A percentile compares a stretch with the other conserved stretches of the same genome.
phyloP scores from a whole-genome alignment of 2,113 vertebrate genomes.

The Anhinga anhinga region DNA sequence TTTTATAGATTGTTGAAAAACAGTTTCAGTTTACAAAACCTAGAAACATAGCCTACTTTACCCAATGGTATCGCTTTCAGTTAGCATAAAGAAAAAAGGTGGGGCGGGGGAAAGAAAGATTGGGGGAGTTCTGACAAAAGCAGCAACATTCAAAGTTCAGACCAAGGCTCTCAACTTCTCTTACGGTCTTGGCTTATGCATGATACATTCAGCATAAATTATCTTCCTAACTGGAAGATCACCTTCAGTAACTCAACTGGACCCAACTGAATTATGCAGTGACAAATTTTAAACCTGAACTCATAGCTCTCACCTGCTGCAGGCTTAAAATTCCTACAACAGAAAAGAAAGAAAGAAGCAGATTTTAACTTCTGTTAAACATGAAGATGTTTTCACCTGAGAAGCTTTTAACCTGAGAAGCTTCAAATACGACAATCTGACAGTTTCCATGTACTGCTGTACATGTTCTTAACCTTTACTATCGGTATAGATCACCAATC shows the following conservation, averaged over 20 bases:
- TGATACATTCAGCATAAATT: not conserved
- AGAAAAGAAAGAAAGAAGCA: not conserved
- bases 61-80: not conserved
- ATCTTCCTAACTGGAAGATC: not conserved
- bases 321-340: not conserved
- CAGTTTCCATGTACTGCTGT: not conserved
- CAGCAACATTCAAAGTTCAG: not conserved
- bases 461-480: not conserved
- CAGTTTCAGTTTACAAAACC: not conserved
- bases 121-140: not conserved
- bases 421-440: not conserved
- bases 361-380: not conserved
- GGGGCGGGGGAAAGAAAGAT: not conserved
- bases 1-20: slow-evolving; percentile 1
- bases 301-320: not conserved
- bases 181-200: not conserved
- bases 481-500: not conserved
- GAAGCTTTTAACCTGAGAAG: slow-evolving; percentile 58
- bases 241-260: not conserved
- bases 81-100: not conserved
- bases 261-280: not conserved
- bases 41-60: not conserved
- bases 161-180: not conserved
- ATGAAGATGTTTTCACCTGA: slow-evolving; percentile 37
- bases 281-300: not conserved